Base-by-base conservation (phyloP, 2,113 vertebrate species). In the Chloroceryle aenea region DNA sequence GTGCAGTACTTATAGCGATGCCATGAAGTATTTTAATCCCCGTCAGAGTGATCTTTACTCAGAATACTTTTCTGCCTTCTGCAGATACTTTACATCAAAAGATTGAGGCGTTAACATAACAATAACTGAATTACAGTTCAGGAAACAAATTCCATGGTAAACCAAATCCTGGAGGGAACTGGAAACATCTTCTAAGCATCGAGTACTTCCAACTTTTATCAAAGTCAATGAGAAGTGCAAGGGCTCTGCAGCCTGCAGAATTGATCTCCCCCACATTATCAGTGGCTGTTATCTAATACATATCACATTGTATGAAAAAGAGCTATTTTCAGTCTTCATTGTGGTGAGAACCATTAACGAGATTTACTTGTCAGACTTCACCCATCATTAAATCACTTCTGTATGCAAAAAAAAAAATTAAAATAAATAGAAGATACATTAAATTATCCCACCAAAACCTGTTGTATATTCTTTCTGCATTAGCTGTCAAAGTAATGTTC, bases 301-400 rank as follows among this genome's bases (percentile, higher is more conserved):
- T 88, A 87, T 62, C 0, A 5, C 68, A 88, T 68, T 72, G 75
- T 90, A 90, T 66, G 62, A 80, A 94, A 93, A 90, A 85, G 93
- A 93, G 66, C 79, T 89, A 90, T 91, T 96, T 97, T 90, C 90
- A 93, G 2, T 92, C 79, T 83, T 95, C 90, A 93, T 81, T 94
- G 69, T 94, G 66, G 68, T 88, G 43, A 92, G 73, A 93, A 75
- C 81, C 76, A 96, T 96, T 95, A 95, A 67, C 81, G 67, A 97
- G n/a, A 96, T 95, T 96, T 94, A 95, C 85, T 83, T 96, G 91
- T 96, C 91, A 96, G 87, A 69, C 73, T 86, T 94, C 80, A 85
- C 56, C 79, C 43, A 89, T 84, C 58, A 67, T 84, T 89, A 77
- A 90, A 93, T 90, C 74, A 83, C 75, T 85, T 88, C 50, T 84